A percentile compares a stretch with the other conserved stretches of the same genome.
These are phyloP conservation scores for Zaprionus lineosus DNA, from an alignment of 2,888 invertebrate species.

Conservation along the genomic window DNA sequence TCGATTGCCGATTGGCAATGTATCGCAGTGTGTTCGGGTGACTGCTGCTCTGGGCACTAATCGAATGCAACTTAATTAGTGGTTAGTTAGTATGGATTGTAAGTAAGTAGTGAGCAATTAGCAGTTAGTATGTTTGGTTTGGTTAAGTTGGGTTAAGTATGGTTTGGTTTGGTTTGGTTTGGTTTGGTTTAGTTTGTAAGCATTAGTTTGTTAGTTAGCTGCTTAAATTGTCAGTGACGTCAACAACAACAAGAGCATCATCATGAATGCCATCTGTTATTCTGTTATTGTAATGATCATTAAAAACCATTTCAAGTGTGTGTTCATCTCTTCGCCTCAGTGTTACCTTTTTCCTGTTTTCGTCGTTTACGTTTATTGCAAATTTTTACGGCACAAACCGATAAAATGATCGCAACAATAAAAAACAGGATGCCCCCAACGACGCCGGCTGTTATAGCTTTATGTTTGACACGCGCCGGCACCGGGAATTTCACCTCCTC, in stretches of 20 bases:
- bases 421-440: constrained; percentile 98
- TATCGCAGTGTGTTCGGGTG: no score
- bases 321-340: constrained; percentile 72
- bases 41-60: constrained; percentile 8
- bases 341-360: constrained; percentile 98
- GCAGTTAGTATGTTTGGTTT: no score
- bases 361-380: constrained; percentile 98
- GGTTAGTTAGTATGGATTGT: background rate
- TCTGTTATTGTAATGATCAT: constrained; percentile 46
- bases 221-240: constrained; percentile 31
- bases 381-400: constrained; percentile 98
- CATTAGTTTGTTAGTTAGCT: constrained; percentile 37
- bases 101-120: constrained; percentile 6
- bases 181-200: background rate
- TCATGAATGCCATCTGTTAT: constrained; percentile 16
- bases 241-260: constrained; percentile 51
- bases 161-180: background rate
- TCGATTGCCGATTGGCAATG: constrained; percentile 5
- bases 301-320: constrained; percentile 78
- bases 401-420: constrained; percentile 97
- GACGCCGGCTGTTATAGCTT: constrained; percentile 97
- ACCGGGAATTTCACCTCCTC: constrained; percentile 94
- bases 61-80: background rate
- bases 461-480: constrained; percentile 95
- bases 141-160: background rate